Conservation (phyloP, 2,113 vertebrate species). For the Varanus salvator region DNA sequence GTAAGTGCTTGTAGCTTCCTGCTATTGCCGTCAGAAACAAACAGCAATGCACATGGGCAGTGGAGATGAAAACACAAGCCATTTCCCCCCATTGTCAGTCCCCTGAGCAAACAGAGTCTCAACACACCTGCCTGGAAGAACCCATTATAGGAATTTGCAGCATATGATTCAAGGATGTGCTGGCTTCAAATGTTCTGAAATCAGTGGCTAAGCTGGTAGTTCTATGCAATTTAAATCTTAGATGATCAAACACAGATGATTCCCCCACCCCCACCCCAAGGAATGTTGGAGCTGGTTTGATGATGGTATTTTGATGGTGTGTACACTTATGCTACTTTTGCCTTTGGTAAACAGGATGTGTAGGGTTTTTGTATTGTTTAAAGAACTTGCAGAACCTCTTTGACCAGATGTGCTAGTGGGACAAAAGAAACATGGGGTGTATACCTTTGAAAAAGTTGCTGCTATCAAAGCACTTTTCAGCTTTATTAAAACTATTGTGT, state of each 20-base stretch:
- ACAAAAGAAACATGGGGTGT: neutral
- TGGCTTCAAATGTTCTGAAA: neutral
- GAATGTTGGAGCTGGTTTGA: neutral
- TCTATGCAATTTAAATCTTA: neutral
- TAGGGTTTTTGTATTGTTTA: neutral
- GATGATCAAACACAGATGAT: neutral
- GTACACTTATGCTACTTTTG: neutral
- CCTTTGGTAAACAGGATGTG: neutral
- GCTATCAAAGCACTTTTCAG: neutral
- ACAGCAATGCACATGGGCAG: slow-evolving; percentile 28
- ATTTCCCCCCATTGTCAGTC: slow-evolving; percentile 81
- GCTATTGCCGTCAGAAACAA: slow-evolving; percentile 19
- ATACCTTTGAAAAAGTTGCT: neutral
- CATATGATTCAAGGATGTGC: slow-evolving; percentile 17
- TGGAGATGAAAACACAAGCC: slow-evolving; percentile 39
- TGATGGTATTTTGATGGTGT: neutral
- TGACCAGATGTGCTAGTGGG: neutral
- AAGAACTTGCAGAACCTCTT: neutral
- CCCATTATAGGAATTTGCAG: neutral
- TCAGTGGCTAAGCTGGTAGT: neutral
- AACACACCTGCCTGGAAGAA: slow-evolving; percentile 67
- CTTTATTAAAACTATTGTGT: neutral
- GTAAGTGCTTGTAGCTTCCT: slow-evolving; percentile 74
- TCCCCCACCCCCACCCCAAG: too few species aligned
- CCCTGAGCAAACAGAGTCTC: slow-evolving; percentile 53